phyloP scores from a whole-genome alignment of 2,113 vertebrate genomes.

The sheep (Ovis aries) region ARS-UI_Ramb_v3.0 NC_056056.1:222832001-222832500 shows the following conservation, averaged over 20 bases:
- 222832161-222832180: accelerated
- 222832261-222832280: not conserved
- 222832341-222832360: not conserved
- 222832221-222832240: not conserved
- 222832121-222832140: not conserved
- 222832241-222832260: accelerated
- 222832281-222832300: not conserved
- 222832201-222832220: accelerated
- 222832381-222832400: not conserved
- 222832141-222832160: not conserved
- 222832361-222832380: accelerated
- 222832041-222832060: not conserved
- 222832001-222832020: not conserved
- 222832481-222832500: not conserved
- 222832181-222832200: not conserved
- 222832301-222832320: not conserved
- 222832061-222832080: too few species aligned
- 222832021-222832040: not conserved
- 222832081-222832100: accelerated
- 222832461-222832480: not conserved
- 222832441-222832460: not conserved
- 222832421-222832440: not conserved
- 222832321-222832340: not conserved
- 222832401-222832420: not conserved
- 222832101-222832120: accelerated